Base-by-base conservation (phyloP, 2,888 invertebrate genomes). In the Drosophila atroscutellata region DNA sequence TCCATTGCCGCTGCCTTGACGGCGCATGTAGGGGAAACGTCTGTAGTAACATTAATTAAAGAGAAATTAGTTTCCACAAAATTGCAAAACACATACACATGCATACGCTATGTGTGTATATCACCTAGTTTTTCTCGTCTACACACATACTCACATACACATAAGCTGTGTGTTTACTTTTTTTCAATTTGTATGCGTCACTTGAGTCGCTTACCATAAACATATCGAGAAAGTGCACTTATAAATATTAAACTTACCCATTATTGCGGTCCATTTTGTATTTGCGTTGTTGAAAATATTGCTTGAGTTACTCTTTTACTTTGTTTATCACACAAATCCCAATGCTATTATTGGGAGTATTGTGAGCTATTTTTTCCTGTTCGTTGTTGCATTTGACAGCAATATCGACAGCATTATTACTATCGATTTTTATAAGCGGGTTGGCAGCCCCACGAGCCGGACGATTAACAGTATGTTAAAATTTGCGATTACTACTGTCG, bases 21-120 rank as follows among this genome's bases (percentile, higher is more conserved):
- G 93, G 45, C 93, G 91, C 65, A 92, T 89, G 65, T 91, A 92
- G 60, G 92, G 89, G 68, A 90, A 93, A 69, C 93, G 93, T 72
- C 82, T 91, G 61, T 34, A 82, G 58, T 34, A 20, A 59, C 34
- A 55, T 28, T 50, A 49, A 39, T 45, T 72, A 64, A 45, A 62
- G 34, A 13, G 30, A 55, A 64, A 69, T 64, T 55, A 50, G n/a
- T 54, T 61, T 36, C 32, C 28, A 39, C 32, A 61, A 49, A 60
- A 67, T 49, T 63, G 67, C 36, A 42, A 61, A 57, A 49, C 24
- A 15, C 13, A 30, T 20, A 63, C 30, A 49, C 37, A 37, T 28
- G n/a, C 37, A 55, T 37, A 26, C n/a, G 26, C 26, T 37, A 7
- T 37, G 37, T 37, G n/a, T 55, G 55, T 42, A 45, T 65, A 61